Evolutionary conservation across 2,888 invertebrate species (phyloP), one percentile per base, ranked within the genome.

Genomic region (Cerastis rubricosa): DNA sequence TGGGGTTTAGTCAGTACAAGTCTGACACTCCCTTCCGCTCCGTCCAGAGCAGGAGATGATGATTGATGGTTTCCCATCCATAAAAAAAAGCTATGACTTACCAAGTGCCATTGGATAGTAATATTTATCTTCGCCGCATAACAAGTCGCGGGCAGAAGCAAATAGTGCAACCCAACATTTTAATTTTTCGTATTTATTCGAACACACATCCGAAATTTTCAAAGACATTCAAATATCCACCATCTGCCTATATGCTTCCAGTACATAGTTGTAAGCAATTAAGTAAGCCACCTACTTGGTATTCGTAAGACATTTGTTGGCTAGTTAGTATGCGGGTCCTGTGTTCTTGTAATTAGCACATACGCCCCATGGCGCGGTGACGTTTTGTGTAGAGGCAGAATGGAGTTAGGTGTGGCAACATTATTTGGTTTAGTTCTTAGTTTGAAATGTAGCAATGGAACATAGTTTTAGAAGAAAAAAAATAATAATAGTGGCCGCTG

Each of bases 341-440:
- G 84, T 78, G 71, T 54, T 73, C 71, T 29, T 75, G 87, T 91
- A 92, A 92, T 93, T 92, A 91, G 88, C 89, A 89, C 89, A 90
- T 83, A 87, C 85, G 80, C 85, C 81, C 80, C 79, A 78, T 76
- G 74, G 76, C 65, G 71, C 79, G 77, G 66, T 84, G 86, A 81
- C 65, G 69, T 82, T 85, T 76, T 67, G 19, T 63, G 61, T 76
- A 78, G 83, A 84, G 83, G 81, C 78, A 83, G 63, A 51, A 70
- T 73, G 35, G 8, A 69, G 47, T 40, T 83, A 64, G 47, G 25
- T 63, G 59, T 69, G 29, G 59, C 29, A 49, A 70, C 51, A 71
- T 81, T 59, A 69, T 57, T 82, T 57, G 11, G 54, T 29, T 51
- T 9, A 9, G 22, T 47, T 35, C 40, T 11, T 35, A 29, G 3